Conservation (phyloP, 2,113 vertebrate species). For the Acrocephalus kingi region DNA sequence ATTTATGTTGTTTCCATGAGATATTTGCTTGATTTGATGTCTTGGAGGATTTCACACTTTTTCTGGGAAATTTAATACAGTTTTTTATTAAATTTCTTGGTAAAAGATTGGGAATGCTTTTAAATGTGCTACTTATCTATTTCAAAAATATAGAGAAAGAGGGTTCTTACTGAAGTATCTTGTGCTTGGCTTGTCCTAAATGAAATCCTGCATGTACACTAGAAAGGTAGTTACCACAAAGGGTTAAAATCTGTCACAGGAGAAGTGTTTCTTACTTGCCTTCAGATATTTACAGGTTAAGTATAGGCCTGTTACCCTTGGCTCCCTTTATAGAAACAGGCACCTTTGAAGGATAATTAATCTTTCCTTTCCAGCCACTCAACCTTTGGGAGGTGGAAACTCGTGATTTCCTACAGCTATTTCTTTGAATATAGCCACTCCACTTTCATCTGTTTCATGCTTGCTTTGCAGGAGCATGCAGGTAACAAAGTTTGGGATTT, state of each 20-base stretch:
- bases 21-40: neutral
- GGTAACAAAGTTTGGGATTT: neutral
- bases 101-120: neutral
- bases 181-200: neutral
- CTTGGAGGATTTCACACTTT: neutral
- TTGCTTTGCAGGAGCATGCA: neutral
- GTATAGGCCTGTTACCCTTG: constrained; percentile 1
- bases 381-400: neutral
- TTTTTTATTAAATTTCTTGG: neutral
- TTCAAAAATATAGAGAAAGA: neutral
- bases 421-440: neutral
- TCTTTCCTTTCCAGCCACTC: constrained; percentile 5
- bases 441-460: neutral
- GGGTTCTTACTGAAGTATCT: neutral
- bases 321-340: neutral
- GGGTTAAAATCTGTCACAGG: neutral
- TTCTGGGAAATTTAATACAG: neutral
- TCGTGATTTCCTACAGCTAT: neutral
- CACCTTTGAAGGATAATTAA: constrained; percentile 14
- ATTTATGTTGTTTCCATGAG: rapidly evolving
- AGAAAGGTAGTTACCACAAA: neutral
- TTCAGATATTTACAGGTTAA: neutral
- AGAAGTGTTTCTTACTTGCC: neutral
- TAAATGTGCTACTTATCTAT: neutral
- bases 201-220: neutral